Evolutionary conservation across 2,888 invertebrate species (phyloP).

Genomic region (Xiphydria camelus): DNA sequence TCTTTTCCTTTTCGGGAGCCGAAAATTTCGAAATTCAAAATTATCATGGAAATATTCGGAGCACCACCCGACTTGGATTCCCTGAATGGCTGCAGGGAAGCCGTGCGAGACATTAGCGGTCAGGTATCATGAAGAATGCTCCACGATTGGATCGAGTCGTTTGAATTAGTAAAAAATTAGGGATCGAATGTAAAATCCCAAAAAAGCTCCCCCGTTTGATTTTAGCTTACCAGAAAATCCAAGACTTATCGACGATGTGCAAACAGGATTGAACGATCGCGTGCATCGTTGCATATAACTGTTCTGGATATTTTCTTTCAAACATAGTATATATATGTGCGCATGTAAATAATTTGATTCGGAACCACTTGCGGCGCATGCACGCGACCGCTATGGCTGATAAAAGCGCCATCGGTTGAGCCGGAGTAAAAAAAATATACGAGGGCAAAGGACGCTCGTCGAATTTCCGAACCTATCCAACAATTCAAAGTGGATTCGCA

Average conservation of each 20-base stretch:
- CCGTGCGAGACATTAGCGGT: slow-evolving; percentile 50
- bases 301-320: too few species aligned
- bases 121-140: slow-evolving; percentile 52
- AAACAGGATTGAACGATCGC: too few species aligned
- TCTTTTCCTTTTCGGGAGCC: too few species aligned
- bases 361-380: too few species aligned
- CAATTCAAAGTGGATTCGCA: slow-evolving; percentile 43
- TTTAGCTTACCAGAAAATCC: not conserved
- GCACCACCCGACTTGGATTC: slow-evolving; percentile 61
- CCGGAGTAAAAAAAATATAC: slow-evolving; percentile 5
- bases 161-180: not conserved
- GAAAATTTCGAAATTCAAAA: slow-evolving; percentile 35
- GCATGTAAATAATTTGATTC: too few species aligned
- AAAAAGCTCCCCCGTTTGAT: not conserved
- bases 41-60: slow-evolving; percentile 28
- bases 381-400: too few species aligned
- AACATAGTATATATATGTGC: too few species aligned
- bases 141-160: slow-evolving; percentile 10
- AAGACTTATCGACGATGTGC: not conserved
- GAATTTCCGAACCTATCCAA: slow-evolving; percentile 33
- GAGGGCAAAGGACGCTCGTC: slow-evolving; percentile 21
- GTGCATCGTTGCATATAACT: too few species aligned
- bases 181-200: slow-evolving; percentile 4
- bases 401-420: too few species aligned
- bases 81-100: slow-evolving; percentile 70